A percentile compares a stretch with the other conserved stretches of the same genome.
phyloP scores from a whole-genome alignment of 2,888 invertebrate species.

The Galerucella calmariensis region DNA sequence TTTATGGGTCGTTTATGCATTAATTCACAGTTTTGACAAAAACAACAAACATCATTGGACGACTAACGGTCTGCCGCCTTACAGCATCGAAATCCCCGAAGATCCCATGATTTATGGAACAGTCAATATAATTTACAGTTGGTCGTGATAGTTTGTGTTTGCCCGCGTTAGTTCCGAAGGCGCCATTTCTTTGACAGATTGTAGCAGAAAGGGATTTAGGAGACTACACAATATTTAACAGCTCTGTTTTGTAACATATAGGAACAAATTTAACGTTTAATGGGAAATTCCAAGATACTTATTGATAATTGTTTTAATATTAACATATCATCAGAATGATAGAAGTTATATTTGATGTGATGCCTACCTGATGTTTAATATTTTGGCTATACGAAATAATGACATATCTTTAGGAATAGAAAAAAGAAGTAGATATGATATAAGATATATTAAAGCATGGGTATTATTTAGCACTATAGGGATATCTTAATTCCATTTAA shows the following conservation, averaged over 20 bases:
- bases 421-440: too few species aligned
- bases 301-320: too few species aligned
- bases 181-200: conserved; percentile 9
- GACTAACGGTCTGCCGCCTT: conserved; percentile 26
- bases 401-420: too few species aligned
- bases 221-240: not conserved
- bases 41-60: conserved; percentile 20
- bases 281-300: too few species aligned
- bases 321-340: too few species aligned
- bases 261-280: not conserved
- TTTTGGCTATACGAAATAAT: too few species aligned
- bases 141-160: conserved; percentile 29
- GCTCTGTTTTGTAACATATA: not conserved
- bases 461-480: too few species aligned
- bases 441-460: too few species aligned
- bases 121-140: conserved; percentile 38
- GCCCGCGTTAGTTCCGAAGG: conserved; percentile 3
- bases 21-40: not conserved
- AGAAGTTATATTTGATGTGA: too few species aligned
- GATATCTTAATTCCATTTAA: too few species aligned
- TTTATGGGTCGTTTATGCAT: not conserved
- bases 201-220: not conserved
- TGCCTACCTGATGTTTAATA: too few species aligned
- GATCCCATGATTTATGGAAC: conserved; percentile 40
- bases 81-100: conserved; percentile 31